Conservation (phyloP, 1,140 invertebrate genomes). For the Sogatella furcifera region DNA sequence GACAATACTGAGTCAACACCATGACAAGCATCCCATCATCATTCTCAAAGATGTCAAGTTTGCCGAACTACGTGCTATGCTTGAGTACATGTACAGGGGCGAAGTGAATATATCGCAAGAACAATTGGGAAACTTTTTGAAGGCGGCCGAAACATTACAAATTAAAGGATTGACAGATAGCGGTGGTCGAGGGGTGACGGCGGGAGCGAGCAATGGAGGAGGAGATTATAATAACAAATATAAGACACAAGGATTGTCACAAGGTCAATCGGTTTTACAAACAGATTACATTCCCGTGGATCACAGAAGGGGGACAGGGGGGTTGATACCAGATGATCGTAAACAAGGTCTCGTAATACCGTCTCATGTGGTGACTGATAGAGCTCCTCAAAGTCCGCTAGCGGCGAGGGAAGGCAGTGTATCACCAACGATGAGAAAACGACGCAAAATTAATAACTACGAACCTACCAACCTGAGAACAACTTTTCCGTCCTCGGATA, state of each 20-base stretch:
- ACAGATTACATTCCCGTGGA: no score
- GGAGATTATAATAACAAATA: not conserved
- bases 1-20: constrained; percentile 72
- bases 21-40: constrained; percentile 83
- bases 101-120: constrained; percentile 90
- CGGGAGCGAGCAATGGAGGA: not conserved
- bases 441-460: not conserved
- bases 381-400: not conserved
- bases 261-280: not conserved
- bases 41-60: constrained; percentile 86
- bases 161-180: constrained; percentile 79
- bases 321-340: not conserved
- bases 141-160: constrained; percentile 82
- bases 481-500: no score
- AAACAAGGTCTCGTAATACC: not conserved
- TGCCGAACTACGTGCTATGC: constrained; percentile 80
- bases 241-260: not conserved
- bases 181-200: constrained; percentile 32
- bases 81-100: constrained; percentile 90
- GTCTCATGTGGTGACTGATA: not conserved
- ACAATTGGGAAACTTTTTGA: constrained; percentile 77
- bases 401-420: not conserved
- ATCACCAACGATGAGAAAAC: not conserved
- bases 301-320: no score
- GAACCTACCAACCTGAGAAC: no score